Evolutionary conservation across 2,113 vertebrate genomes (phyloP).

Genomic region (Clupea harengus): DNA sequence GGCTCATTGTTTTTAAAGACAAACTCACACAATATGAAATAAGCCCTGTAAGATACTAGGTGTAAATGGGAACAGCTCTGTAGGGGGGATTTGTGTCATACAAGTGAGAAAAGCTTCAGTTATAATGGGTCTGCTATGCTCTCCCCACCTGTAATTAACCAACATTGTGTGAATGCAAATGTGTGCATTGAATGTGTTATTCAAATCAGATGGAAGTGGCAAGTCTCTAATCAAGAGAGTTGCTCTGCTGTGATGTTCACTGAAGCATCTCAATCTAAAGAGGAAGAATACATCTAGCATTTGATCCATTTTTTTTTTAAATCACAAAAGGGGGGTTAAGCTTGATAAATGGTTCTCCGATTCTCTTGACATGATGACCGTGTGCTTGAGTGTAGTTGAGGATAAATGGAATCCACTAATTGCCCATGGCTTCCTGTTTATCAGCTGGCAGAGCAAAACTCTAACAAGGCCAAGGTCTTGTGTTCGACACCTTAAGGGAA

Average conservation of each 20-base stretch:
- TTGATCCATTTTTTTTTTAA: not conserved
- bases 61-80: constrained; percentile 1
- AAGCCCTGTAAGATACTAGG: not conserved
- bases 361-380: not conserved
- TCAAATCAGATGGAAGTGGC: constrained; percentile 48
- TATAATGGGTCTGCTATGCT: constrained; percentile 40
- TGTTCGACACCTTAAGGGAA: too few relatives aligned
- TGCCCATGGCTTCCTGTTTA: not conserved
- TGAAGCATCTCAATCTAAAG: not conserved
- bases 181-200: constrained; percentile 49
- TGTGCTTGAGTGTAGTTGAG: not conserved
- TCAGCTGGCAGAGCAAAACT: not conserved
- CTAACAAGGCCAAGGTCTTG: too few relatives aligned
- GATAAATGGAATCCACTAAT: not conserved
- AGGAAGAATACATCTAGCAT: not conserved
- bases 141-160: constrained; percentile 57
- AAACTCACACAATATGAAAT: not conserved
- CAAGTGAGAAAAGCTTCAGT: constrained; percentile 42
- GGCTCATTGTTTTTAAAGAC: not conserved
- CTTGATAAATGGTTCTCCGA: not conserved
- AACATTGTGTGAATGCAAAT: constrained; percentile 58
- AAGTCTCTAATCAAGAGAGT: constrained; percentile 23
- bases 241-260: not conserved
- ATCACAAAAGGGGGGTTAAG: not conserved
- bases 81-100: constrained; percentile 27